These are phyloP conservation scores for Lontra canadensis DNA, from an alignment of 2,113 vertebrate genomes.

Conservation along the genomic window DNA sequence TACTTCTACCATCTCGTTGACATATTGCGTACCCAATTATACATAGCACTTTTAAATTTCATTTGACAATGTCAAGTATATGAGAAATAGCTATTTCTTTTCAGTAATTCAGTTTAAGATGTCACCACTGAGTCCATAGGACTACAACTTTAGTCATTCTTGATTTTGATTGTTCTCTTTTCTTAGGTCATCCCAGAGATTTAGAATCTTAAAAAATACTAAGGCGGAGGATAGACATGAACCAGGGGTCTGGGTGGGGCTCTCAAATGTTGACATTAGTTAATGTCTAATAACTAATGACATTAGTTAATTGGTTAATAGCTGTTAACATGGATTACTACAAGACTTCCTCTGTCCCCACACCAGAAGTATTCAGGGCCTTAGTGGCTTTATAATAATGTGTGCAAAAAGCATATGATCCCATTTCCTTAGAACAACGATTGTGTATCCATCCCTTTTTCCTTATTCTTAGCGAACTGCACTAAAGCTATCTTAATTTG, in stretches of 20 bases:
- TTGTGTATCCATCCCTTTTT: neutral
- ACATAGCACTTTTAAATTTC: neutral
- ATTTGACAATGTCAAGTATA: neutral
- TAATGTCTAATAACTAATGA: too few species aligned
- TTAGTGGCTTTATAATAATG: neutral
- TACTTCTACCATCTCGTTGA: neutral
- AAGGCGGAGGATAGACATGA: neutral
- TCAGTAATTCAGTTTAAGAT: neutral
- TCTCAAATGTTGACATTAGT: neutral
- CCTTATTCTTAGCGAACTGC: neutral
- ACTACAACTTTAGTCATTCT: neutral
- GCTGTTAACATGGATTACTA: neutral
- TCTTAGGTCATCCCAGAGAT: neutral
- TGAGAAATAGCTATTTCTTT: neutral
- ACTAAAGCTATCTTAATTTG: neutral
- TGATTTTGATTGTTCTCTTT: neutral
- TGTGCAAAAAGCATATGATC: neutral
- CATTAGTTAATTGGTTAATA: too few species aligned
- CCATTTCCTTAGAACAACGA: neutral
- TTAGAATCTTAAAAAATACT: neutral
- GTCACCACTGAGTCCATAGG: neutral
- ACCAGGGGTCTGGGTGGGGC: neutral
- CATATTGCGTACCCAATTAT: neutral
- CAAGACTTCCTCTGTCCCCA: neutral
- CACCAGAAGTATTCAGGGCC: neutral